Evolutionary conservation across 2,113 vertebrate genomes (phyloP).

Genomic region (Pelobates fuscus): DNA sequence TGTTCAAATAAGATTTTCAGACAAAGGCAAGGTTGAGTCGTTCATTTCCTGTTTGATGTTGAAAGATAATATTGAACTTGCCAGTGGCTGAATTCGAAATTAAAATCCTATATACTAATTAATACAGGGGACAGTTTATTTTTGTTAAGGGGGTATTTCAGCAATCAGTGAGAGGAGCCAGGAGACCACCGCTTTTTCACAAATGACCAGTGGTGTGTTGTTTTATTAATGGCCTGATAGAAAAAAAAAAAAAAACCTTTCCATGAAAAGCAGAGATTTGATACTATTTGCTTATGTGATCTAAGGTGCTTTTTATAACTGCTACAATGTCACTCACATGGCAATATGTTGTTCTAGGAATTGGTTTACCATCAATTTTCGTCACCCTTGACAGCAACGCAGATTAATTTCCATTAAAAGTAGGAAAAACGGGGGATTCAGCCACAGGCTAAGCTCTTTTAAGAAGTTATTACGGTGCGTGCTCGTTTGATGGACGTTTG

Average conservation of each 20-base stretch:
- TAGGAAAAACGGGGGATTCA: slow-evolving; percentile 9
- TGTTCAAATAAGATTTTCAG: no score
- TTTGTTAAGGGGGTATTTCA: slow-evolving; percentile 9
- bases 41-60: slow-evolving; percentile 13
- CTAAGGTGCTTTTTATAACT: slow-evolving; percentile 36
- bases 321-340: slow-evolving; percentile 12
- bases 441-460: slow-evolving; percentile 10
- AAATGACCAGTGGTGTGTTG: slow-evolving; percentile 14
- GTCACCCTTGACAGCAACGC: slow-evolving; percentile 32
- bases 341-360: slow-evolving; percentile 22
- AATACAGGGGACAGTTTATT: slow-evolving; percentile 31
- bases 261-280: slow-evolving; percentile 25
- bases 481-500: not conserved
- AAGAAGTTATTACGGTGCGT: not conserved
- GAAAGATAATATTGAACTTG: slow-evolving; percentile 13
- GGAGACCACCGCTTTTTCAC: not conserved
- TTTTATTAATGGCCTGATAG: slow-evolving; percentile 22
- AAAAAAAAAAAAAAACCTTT: not conserved
- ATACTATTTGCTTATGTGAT: slow-evolving; percentile 23
- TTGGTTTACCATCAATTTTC: slow-evolving; percentile 36
- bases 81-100: slow-evolving; percentile 13
- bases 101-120: slow-evolving; percentile 21
- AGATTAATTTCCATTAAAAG: slow-evolving; percentile 18
- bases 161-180: slow-evolving; percentile 11
- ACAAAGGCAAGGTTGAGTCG: slow-evolving; percentile 6